These are phyloP conservation scores for Caenorhabditis virilis DNA, from an alignment of 2,888 invertebrate genomes.

Conservation along the genomic window DNA sequence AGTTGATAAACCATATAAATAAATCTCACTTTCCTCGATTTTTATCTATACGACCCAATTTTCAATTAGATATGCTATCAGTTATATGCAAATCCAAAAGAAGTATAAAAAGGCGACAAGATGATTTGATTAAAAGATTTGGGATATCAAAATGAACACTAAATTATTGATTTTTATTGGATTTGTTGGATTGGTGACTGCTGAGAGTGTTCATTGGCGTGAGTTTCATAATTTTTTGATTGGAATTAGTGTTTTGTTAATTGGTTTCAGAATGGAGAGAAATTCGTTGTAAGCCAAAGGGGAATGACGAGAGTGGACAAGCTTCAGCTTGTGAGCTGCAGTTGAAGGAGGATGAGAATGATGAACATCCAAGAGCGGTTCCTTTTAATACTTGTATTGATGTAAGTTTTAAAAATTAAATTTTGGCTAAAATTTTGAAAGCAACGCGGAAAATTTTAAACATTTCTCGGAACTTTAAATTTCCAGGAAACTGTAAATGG, in stretches of 20 bases:
- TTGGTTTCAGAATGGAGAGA: conserved; percentile 62
- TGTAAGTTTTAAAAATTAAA: conserved; percentile 20
- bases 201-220: conserved; percentile 58
- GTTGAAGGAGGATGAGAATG: conserved; percentile 57
- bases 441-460: too few species aligned
- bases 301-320: conserved; percentile 40
- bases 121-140: too few species aligned
- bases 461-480: too few species aligned
- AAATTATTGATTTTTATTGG: conserved; percentile 6
- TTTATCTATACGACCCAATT: too few species aligned
- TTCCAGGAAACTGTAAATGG: conserved; percentile 61
- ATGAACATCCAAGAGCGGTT: conserved; percentile 47
- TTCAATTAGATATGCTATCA: too few species aligned
- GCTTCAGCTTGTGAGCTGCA: conserved; percentile 56
- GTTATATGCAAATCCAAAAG: too few species aligned
- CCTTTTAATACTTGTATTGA: conserved; percentile 58
- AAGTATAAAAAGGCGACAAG: too few species aligned
- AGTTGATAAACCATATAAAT: too few species aligned
- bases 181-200: conserved; percentile 6
- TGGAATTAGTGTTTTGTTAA: background rate
- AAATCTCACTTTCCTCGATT: too few species aligned
- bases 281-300: conserved; percentile 51
- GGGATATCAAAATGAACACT: too few species aligned
- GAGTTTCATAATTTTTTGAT: conserved; percentile 21
- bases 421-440: background rate